A percentile compares a stretch with the other conserved stretches of the same genome.
Evolutionary conservation across 1,140 invertebrate species (phyloP).

Genomic region (Zaprionus lachaisei): DNA sequence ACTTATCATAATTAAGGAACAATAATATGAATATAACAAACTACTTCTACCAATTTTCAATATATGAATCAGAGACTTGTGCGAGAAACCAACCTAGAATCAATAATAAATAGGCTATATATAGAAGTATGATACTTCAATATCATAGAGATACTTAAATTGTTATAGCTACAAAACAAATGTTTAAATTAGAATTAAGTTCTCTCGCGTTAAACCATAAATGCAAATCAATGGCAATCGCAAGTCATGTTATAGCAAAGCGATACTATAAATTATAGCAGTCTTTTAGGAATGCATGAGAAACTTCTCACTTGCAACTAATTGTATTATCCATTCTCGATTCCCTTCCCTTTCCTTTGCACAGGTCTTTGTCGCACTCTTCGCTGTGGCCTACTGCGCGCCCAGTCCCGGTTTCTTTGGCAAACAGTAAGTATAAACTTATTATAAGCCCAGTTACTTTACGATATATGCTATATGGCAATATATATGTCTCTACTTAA

Average conservation of each 20-base stretch:
- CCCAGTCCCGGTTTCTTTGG: conserved; percentile 80
- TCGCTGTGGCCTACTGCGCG: conserved; percentile 70
- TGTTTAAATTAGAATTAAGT: not conserved
- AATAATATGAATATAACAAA: not conserved
- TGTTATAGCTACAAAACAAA: not conserved
- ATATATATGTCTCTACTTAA: conserved; percentile 24
- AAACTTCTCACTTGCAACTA: not conserved
- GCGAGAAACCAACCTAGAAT: not conserved
- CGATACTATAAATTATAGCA: conserved; percentile 5
- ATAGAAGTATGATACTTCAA: not conserved
- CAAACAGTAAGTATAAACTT: conserved; percentile 73
- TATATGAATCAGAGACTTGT: too few species aligned
- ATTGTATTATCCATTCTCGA: not conserved
- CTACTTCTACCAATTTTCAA: too few species aligned
- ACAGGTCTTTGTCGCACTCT: conserved; percentile 71
- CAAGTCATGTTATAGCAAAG: conserved; percentile 2
- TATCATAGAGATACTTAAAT: not conserved
- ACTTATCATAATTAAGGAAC: not conserved
- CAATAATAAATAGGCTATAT: not conserved
- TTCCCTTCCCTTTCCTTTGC: conserved; percentile 15
- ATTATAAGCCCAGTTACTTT: conserved; percentile 5
- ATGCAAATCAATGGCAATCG: not conserved
- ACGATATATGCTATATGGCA: not conserved
- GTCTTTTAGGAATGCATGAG: conserved; percentile 10
- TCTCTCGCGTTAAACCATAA: not conserved